Base-by-base conservation (phyloP, 2,888 invertebrate genomes). In the Pristionchus arcanus region DNA sequence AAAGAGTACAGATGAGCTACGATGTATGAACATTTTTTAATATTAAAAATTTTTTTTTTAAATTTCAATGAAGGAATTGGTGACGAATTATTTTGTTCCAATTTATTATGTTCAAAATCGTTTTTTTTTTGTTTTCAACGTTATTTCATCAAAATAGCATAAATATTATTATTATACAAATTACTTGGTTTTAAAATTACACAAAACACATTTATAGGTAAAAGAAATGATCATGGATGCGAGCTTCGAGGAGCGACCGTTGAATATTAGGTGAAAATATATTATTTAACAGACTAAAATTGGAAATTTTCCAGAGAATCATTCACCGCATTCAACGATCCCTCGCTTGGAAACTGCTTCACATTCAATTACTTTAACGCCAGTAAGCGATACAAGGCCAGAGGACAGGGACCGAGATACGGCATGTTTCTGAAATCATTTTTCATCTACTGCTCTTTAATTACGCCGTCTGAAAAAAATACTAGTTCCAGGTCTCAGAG, bases 361-460 rank as follows among this genome's bases (percentile, higher is more conserved):
- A 86, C 86, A 9, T 86, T 86, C 86, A 86, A 86, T n/a, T 66
- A 86, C 42, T 66, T 66, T 34, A 85, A 85, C 63, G 63, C 63
- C 3, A 25, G 37, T 37, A 25, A 1, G 4, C 19, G n/a, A 25
- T 86, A 86, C 42, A 31, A n/a, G 5, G 53, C 66, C n/a, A 59
- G 86, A 34, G 63, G 66, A 37, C 25, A 15, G 0, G 63, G 63
- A 3, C 9, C 34, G 21, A 34, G 86, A 77, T 49, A 77, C n/a
- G 77, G 77, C 49, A 19, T 19, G 53, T n/a, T n/a, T n/a, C n/a
- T n/a, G n/a, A n/a, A n/a, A n/a, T n/a, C n/a, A n/a, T n/a, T n/a
- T n/a, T n/a, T n/a, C n/a, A n/a, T n/a, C n/a, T n/a, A n/a, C n/a
- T n/a, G n/a, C n/a, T n/a, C n/a, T n/a, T n/a, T n/a, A n/a, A n/a